Evolutionary conservation across 2,113 vertebrate species (phyloP), one percentile per base, ranked within the genome.

Genomic region (Urocynchramus pylzowi): DNA sequence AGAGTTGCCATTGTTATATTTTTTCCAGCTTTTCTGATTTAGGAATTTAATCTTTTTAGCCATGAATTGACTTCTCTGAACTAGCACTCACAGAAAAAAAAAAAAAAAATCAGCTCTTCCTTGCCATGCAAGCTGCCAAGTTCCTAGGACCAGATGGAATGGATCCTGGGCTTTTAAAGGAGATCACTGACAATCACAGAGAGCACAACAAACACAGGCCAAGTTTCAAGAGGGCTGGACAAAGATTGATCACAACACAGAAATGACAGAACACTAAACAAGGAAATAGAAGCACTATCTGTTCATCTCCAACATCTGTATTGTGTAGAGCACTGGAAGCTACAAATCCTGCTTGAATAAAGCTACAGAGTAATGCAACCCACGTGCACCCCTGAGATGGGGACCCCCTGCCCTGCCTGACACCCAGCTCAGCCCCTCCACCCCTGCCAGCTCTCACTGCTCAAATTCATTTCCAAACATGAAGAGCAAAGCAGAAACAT

Each of bases 21-120:
- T 95, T 69, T 84, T 35, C 92, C 88, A 95, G 96, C 80, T 95
- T 95, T 93, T 90, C 90, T 81, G 94, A 97, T 94, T 94, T 78
- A 94, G 49, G 83, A 84, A 89, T 94, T 97, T 95, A 90, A 96
- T 97, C 93, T 96, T 95, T 97, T 96, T 92, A 96, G 90, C 96
- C 80, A 87, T 90, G 88, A 97, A 97, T 90, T 81, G 88, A 95
- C 92, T 97, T 92, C 80, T 87, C 93, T 87, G 41, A 89, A 79
- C 86, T 56, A 90, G 68, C 69, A 60, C 73, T 93, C 52, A 28
- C 19, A 70, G 11, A 37, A 21, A 68, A 88, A 75, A 63, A 59
- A 59, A 74, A 75, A 47, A 78, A 59, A 87, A 67, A 27, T 5
- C 76, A 78, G 83, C 68, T 87, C 68, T 87, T 89, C 83, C 92